Base-by-base conservation (phyloP, 1,140 invertebrate genomes). In the Drepana arcuata region DNA sequence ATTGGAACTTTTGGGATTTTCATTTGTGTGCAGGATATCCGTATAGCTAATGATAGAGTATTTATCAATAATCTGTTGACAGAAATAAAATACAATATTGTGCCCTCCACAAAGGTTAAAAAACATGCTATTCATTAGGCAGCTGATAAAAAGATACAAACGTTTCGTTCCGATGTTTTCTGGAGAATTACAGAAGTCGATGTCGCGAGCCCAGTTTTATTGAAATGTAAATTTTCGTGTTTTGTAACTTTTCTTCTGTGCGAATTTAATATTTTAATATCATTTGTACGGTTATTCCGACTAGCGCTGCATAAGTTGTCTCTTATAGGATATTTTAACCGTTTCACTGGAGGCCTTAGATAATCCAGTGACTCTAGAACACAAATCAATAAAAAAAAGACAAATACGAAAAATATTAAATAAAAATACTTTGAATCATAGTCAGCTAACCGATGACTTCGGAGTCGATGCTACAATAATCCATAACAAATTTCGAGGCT, bases 301-400 rank as follows among this genome's bases (percentile, higher is more conserved):
- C 12, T 9, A 9, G 35, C 3, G 10, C 10, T 26, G 10, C 10
- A 11, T 9, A 11, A 6, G 2, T 2, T 39, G 5, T 34, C 7
- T 24, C 28, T 34, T 42, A 21, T 9, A 21, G 9, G 4, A 21
- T 4, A 21, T 9, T 21, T 21, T 21, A 21, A 21, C 18, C 54
- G 59, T 51, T 59, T 66, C 14, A 66, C 49, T 12, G 62, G 49
- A 12, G 48, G 56, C 47, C 52, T 54, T 25, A 65, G 37, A 53
- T 51, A 62, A 33, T 69, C 58, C 41, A 70, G 37, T n/a, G 50
- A 63, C 48, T 68, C 68, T 75, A 52, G 15, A 52, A 37, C 46
- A 21, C 40, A 55, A 53, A 53, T 30, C 50, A 29, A 46, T 29
- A 41, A 44, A 49, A 44, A 34, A 44, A 43, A 48, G 44, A 46